Evolutionary conservation across 2,113 vertebrate genomes (phyloP).

Genomic region (Apaloderma vittatum): DNA sequence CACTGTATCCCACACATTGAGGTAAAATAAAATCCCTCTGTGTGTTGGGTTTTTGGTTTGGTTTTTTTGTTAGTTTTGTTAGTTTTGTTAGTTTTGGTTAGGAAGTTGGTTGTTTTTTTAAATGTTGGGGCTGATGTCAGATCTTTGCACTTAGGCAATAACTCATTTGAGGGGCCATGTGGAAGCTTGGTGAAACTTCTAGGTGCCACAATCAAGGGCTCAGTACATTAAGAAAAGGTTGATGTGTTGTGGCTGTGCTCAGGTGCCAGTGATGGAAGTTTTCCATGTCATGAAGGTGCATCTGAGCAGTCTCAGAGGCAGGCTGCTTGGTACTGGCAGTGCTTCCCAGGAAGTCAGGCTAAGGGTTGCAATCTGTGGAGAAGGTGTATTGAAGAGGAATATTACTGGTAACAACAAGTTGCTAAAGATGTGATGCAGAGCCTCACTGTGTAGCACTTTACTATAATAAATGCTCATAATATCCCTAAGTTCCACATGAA

Average conservation of each 20-base stretch:
- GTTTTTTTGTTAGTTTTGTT: no score
- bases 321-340: background rate
- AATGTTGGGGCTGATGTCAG: background rate
- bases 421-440: background rate
- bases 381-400: background rate
- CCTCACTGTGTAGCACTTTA: background rate
- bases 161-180: background rate
- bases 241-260: background rate
- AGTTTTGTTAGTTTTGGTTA: no score
- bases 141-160: background rate
- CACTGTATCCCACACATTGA: background rate
- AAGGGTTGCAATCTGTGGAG: background rate
- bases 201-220: background rate
- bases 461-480: fast-evolving
- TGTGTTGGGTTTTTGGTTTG: background rate
- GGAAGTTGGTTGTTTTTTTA: no score
- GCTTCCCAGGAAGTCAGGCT: background rate
- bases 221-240: background rate
- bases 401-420: background rate
- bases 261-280: background rate
- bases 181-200: background rate
- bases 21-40: background rate
- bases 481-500: background rate
- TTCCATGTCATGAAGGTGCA: background rate
- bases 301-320: background rate